These are phyloP conservation scores for Scelioninae gen. 2 DNA, from an alignment of 2,888 invertebrate genomes.

Conservation along the genomic window DNA sequence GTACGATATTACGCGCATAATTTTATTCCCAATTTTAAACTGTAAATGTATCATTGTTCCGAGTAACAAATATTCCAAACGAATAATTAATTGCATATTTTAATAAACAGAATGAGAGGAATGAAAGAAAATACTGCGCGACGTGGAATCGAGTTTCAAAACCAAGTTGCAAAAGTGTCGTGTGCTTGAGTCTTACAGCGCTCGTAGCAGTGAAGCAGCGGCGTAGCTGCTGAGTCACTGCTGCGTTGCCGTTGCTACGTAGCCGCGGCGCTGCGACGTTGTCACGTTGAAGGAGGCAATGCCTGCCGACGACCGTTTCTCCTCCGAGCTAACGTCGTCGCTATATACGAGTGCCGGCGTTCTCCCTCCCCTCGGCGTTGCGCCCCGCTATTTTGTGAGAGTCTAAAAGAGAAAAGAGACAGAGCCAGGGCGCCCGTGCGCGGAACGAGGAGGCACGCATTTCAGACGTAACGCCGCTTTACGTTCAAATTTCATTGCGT, in stretches of 20 bases:
- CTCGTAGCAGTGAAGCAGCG: conserved; percentile 31
- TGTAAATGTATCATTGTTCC: neutral
- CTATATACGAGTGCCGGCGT: conserved; percentile 52
- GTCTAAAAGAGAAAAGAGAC: conserved; percentile 34
- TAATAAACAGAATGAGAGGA: neutral
- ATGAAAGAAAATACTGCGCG: conserved; percentile 61
- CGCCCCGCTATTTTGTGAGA: conserved; percentile 52
- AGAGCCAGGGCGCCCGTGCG: neutral
- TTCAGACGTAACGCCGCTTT: conserved; percentile 63
- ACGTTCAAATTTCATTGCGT: conserved; percentile 73
- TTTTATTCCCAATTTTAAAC: neutral
- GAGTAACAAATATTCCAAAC: neutral
- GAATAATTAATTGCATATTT: neutral
- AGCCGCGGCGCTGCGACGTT: conserved; percentile 54
- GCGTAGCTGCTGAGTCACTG: conserved; percentile 69
- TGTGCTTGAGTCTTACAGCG: conserved; percentile 61
- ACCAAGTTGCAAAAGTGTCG: conserved; percentile 69
- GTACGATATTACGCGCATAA: too few relatives aligned
- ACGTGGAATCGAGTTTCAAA: conserved; percentile 71
- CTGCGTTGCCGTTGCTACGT: conserved; percentile 67
- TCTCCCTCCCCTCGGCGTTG: conserved; percentile 23
- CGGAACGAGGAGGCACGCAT: conserved; percentile 40
- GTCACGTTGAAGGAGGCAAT: conserved; percentile 52
- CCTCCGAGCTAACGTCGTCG: conserved; percentile 57
- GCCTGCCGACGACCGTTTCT: conserved; percentile 43